These are phyloP conservation scores for Anorthoa munda DNA, from an alignment of 2,888 invertebrate genomes.

Conservation along the genomic window DNA sequence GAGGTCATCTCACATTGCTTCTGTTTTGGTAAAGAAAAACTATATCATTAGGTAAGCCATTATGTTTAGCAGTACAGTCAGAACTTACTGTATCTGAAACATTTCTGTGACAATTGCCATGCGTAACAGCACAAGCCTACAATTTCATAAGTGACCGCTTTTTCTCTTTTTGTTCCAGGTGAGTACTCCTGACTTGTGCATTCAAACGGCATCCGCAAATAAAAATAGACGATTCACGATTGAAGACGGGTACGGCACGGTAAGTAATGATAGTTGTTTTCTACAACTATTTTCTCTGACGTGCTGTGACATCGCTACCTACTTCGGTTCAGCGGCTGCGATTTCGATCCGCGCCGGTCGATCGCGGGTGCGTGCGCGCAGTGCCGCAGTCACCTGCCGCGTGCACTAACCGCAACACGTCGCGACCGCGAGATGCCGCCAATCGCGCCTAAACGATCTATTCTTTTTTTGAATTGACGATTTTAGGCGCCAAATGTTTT, in stretches of 20 bases:
- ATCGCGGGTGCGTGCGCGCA: constrained; percentile 70
- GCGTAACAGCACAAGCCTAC: constrained; percentile 32
- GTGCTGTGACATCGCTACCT: constrained; percentile 83
- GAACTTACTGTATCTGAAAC: constrained; percentile 8
- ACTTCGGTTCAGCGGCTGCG: constrained; percentile 77
- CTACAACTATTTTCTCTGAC: constrained; percentile 84
- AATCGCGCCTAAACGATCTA: constrained; percentile 73
- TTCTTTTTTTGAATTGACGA: constrained; percentile 70
- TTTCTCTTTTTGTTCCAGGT: constrained; percentile 80
- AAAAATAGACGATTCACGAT: constrained; percentile 74
- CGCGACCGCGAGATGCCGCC: constrained; percentile 70
- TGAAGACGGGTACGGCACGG: constrained; percentile 76
- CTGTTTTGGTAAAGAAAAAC: not conserved
- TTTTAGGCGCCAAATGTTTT: constrained; percentile 68
- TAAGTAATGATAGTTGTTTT: constrained; percentile 82
- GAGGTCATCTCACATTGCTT: not conserved
- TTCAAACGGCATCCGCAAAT: constrained; percentile 78
- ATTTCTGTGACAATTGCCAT: constrained; percentile 28
- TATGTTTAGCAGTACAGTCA: not conserved
- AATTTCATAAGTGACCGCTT: constrained; percentile 74
- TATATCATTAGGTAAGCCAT: not conserved
- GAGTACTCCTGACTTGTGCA: constrained; percentile 73
- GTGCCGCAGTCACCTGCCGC: constrained; percentile 83
- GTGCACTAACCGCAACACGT: constrained; percentile 79
- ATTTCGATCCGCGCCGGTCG: constrained; percentile 75